phyloP scores from a whole-genome alignment of 2,113 vertebrate species.

The Poeciliopsis prolifica region DNA sequence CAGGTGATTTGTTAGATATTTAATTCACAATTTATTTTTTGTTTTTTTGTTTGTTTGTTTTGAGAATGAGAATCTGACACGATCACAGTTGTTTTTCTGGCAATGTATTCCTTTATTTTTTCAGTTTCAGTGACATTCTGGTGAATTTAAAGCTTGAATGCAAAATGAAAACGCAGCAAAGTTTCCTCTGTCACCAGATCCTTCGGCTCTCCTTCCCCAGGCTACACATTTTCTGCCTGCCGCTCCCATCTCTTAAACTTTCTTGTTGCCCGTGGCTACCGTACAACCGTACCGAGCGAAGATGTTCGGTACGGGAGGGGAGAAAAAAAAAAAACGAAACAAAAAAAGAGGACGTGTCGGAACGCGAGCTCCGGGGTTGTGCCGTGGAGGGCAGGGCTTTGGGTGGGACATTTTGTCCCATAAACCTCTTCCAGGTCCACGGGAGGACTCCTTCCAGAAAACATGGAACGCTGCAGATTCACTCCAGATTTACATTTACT shows the following conservation, averaged over 20 bases:
- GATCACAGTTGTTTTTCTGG: neutral
- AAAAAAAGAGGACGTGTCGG: conserved; percentile 15
- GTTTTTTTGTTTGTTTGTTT: neutral
- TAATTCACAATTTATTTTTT: no score
- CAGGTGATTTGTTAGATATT: no score
- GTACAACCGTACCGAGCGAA: conserved; percentile 24
- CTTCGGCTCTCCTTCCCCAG: neutral
- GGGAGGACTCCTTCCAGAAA: neutral
- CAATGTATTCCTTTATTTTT: no score
- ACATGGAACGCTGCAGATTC: neutral
- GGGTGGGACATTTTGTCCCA: neutral
- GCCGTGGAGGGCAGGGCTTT: neutral
- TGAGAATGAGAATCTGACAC: no score
- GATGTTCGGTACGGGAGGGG: conserved; percentile 24
- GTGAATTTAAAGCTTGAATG: neutral
- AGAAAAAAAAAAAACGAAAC: neutral
- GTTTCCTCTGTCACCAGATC: neutral
- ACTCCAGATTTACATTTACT: neutral
- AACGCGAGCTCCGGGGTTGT: conserved; percentile 38
- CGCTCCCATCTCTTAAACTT: conserved; percentile 49
- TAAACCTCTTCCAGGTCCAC: neutral
- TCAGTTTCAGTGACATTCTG: conserved; percentile 2
- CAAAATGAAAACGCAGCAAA: neutral
- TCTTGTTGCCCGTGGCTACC: conserved; percentile 50
- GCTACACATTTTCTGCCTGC: conserved; percentile 35